Base-by-base conservation (phyloP, 2,888 invertebrate genomes). In the Scaptomyza caliginosa region DNA sequence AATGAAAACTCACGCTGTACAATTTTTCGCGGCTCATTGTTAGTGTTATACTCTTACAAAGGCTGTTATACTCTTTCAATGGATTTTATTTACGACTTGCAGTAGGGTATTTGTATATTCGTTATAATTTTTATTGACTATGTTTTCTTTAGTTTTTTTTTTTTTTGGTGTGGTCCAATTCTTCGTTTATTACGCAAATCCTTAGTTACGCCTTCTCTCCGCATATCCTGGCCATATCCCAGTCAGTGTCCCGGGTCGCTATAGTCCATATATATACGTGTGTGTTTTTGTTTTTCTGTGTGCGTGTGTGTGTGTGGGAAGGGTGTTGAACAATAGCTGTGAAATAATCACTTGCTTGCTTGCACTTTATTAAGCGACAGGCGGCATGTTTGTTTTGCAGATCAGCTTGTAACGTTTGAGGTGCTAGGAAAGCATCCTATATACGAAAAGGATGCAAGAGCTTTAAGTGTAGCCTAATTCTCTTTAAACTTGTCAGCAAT, bases 341-440 rank as follows among this genome's bases (percentile, higher is more conserved):
- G 83, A 80, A 85, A 80, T 85, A 80, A 85, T 85, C 80, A 80
- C 80, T 80, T 82, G 86, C 74, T 79, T 76, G 86, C 82, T 82
- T 82, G 74, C 81, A 82, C 80, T 85, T 85, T 85, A 80, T 82
- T 82, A 85, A 83, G 68, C 68, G 74, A 59, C 43, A 40, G 26
- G 11, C 30, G 45, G 67, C 40, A 58, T 67, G 62, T 46, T 63
- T 17, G 28, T 40, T 62, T 48, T 34, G 13, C 13, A 16, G 38
- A 42, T 19, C 39, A 50, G 34, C 59, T 48, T 59, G 69, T 52
- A 54, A 48, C 60, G 57, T 65, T 23, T 19, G 6, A 32, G 38
- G 45, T 17, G n/a, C 0, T 4, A 4, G 4, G 6, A 32, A 32
- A n/a, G n/a, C n/a, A n/a, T n/a, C n/a, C n/a, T 32, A 13, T 0